phyloP scores from a whole-genome alignment of 2,113 vertebrate species.

The Epinephelus fuscoguttatus region DNA sequence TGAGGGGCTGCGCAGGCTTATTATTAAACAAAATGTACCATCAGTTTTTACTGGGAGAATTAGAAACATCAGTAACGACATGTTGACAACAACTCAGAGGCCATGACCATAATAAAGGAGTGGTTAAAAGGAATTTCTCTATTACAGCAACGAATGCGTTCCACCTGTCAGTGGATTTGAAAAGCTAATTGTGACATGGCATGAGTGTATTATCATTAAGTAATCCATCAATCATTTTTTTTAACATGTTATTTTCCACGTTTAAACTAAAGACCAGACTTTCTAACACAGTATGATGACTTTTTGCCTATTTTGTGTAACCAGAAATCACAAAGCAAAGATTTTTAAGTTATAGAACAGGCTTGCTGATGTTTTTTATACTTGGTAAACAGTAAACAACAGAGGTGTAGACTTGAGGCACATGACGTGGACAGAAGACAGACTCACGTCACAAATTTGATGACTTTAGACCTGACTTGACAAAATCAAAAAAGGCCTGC shows the following conservation, averaged over 20 bases:
- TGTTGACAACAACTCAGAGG: neutral
- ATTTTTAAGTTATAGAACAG: neutral
- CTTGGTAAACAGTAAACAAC: neutral
- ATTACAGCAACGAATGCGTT: neutral
- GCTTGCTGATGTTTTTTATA: neutral
- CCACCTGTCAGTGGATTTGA: neutral
- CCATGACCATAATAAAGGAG: slow-evolving; percentile 2
- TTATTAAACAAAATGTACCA: slow-evolving; percentile 22
- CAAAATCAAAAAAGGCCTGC: too few species aligned
- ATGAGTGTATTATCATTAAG: neutral
- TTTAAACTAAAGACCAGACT: neutral
- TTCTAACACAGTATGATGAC: neutral
- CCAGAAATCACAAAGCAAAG: neutral
- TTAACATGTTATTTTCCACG: neutral
- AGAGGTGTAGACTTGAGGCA: too few species aligned
- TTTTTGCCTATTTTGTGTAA: neutral
- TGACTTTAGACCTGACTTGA: too few species aligned
- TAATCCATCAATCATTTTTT: neutral
- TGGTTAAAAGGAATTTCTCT: neutral
- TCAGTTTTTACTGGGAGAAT: slow-evolving; percentile 19
- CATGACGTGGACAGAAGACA: too few species aligned
- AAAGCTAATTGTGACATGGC: neutral
- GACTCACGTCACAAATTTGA: too few species aligned
- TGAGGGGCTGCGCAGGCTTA: neutral
- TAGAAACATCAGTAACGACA: slow-evolving; percentile 23